Evolutionary conservation across 2,888 invertebrate genomes (phyloP), one percentile per base, ranked within the genome.

Genomic region (Hirtodrosophila confusa): DNA sequence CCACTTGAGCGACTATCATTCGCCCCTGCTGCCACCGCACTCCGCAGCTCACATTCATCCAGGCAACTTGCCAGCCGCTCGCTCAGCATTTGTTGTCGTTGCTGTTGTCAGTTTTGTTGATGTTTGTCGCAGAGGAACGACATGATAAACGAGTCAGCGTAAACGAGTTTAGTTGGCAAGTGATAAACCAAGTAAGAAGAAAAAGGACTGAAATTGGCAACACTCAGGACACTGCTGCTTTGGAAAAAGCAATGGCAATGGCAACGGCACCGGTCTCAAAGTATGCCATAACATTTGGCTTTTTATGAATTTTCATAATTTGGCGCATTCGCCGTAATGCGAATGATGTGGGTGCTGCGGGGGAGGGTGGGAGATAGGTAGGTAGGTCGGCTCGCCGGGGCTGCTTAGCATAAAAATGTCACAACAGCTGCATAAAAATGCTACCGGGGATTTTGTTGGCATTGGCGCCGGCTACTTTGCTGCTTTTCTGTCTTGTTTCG

Each of bases 331-430:
- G 61, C 55, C 36, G 37, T 55, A 56, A 56, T 51, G 44, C 31
- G 23, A 33, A 23, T 33, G 47, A 35, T 29, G 45, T n/a, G 40
- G 23, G 23, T 9, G 23, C 10, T 11, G 7, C 3, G 40, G 4
- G 4, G 9, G 4, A 11, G 24, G 23, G 12, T 4, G 27, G 27
- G n/a, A 35, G 17, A 4, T 17, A 17, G 17, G 37, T 9, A 9
- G 39, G 8, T 39, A n/a, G 36, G 35, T 39, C 4, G 27, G 35
- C 33, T 54, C 12, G 49, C 43, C 12, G 40, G 29, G 35, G 65
- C 80, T 86, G 86, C 67, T 82, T 82, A 86, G 87, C 87, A 82
- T 87, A 87, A 85, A 84, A 87, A 82, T 82, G 87, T 82, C 87
- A 87, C 82, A 82, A 68, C 78, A 80, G 82, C 71, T 87, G 87